These are phyloP conservation scores for Empis livida DNA, from an alignment of 2,888 invertebrate species.

Conservation along the genomic window DNA sequence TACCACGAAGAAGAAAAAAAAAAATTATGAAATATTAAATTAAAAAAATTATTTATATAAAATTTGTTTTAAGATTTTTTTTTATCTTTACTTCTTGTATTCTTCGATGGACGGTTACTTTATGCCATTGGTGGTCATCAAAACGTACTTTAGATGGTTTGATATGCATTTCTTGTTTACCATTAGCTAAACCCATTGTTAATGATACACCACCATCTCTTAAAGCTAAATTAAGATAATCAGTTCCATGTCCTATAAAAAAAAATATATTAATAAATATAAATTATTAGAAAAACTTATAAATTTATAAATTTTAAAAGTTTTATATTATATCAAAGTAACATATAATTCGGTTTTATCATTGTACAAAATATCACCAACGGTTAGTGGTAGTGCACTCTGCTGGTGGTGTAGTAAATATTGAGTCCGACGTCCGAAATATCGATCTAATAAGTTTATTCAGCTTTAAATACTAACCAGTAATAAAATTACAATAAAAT, in stretches of 20 bases:
- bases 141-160: slow-evolving; percentile 79
- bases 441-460: no score
- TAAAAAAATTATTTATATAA: neutral
- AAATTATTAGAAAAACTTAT: neutral
- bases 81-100: slow-evolving; percentile 67
- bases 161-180: slow-evolving; percentile 79
- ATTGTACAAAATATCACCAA: no score
- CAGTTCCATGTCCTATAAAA: slow-evolving; percentile 70
- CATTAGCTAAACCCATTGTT: slow-evolving; percentile 81
- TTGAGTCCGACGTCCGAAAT: no score
- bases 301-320: no score
- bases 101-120: slow-evolving; percentile 74
- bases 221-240: slow-evolving; percentile 79
- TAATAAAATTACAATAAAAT: no score
- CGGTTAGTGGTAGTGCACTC: no score
- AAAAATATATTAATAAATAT: neutral
- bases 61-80: neutral
- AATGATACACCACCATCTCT: slow-evolving; percentile 80
- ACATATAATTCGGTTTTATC: no score
- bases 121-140: slow-evolving; percentile 96
- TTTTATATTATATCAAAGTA: no score
- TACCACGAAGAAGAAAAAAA: neutral
- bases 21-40: neutral
- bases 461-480: no score
- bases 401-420: no score